A percentile compares a stretch with the other conserved stretches of the same genome.
These are phyloP conservation scores for Drosophila triauraria DNA, from an alignment of 1,140 invertebrate species.

Conservation along the genomic window DNA sequence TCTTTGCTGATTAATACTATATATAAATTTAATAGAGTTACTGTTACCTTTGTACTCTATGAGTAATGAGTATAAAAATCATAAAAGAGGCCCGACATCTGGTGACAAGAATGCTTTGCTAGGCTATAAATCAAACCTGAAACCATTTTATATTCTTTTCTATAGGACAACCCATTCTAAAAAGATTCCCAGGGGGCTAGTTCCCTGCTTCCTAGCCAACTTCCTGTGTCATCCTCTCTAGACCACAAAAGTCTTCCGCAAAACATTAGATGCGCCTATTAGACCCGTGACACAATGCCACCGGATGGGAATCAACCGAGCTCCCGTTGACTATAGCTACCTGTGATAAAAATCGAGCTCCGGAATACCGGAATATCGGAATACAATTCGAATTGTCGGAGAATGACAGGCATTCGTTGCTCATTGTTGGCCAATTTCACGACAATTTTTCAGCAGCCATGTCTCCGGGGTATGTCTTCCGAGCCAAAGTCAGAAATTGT, in stretches of 20 bases:
- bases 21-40: too few relatives aligned
- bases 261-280: slow-evolving; percentile 70
- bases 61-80: too few relatives aligned
- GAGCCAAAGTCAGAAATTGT: slow-evolving; percentile 56
- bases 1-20: too few relatives aligned
- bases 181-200: slow-evolving; percentile 6
- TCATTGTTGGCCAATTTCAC: slow-evolving; percentile 79
- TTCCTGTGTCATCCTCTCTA: slow-evolving; percentile 58
- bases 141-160: not conserved
- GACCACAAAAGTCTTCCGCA: slow-evolving; percentile 69
- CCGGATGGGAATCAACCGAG: slow-evolving; percentile 43
- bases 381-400: slow-evolving; percentile 48
- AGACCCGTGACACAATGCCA: slow-evolving; percentile 53
- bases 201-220: slow-evolving; percentile 34
- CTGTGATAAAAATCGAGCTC: slow-evolving; percentile 50
- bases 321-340: slow-evolving; percentile 35
- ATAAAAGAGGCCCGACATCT: not conserved
- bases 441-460: slow-evolving; percentile 74
- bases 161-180: not conserved
- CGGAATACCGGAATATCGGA: slow-evolving; percentile 22
- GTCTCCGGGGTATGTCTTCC: slow-evolving; percentile 36
- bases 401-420: slow-evolving; percentile 69
- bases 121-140: slow-evolving; percentile 29
- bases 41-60: too few relatives aligned
- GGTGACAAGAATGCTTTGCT: not conserved